Conservation (phyloP, 2,113 vertebrate species). For the Ceyx cyanopectus region DNA sequence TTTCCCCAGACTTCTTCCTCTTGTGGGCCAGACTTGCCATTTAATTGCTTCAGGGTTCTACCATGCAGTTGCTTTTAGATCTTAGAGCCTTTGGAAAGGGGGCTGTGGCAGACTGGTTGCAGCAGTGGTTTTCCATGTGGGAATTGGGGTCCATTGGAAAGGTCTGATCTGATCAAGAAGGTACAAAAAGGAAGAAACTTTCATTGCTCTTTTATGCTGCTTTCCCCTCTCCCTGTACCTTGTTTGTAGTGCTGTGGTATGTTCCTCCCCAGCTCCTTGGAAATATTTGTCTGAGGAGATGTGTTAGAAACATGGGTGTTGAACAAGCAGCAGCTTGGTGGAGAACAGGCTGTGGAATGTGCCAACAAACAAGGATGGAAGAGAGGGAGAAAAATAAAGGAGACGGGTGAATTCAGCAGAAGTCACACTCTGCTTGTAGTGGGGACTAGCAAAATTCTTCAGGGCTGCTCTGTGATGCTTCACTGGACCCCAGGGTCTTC, state of each 20-base stretch:
- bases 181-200: neutral
- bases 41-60: constrained; percentile 4
- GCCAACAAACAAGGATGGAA: neutral
- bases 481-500: neutral
- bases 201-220: neutral
- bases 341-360: constrained; percentile 26
- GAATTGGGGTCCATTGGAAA: neutral
- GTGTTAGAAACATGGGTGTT: constrained; percentile 16
- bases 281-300: constrained; percentile 34
- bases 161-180: neutral
- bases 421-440: neutral
- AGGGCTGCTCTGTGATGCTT: neutral
- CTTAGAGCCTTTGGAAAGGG: neutral
- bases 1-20: neutral
- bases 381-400: accelerated
- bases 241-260: neutral
- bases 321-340: constrained; percentile 2
- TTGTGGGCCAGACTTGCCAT: neutral
- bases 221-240: neutral
- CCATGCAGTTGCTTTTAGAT: neutral
- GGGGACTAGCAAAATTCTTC: neutral
- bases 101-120: neutral
- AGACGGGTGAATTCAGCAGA: neutral
- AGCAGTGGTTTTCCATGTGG: neutral
- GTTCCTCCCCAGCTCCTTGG: neutral